A percentile compares a stretch with the other conserved stretches of the same genome.
Conservation (phyloP, 2,888 invertebrate species). For the Escarpia spicata region DNA sequence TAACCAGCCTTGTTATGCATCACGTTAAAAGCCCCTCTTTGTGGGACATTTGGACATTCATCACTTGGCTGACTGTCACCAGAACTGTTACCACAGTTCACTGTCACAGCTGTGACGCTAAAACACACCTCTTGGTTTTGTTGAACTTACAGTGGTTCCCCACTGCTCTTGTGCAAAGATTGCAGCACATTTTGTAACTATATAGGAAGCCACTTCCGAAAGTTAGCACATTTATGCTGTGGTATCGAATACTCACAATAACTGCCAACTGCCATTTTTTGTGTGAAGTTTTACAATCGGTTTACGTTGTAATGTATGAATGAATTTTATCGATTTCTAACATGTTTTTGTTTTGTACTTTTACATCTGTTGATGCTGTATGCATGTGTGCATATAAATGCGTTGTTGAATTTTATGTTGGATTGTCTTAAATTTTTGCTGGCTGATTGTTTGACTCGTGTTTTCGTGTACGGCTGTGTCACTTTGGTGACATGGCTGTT, state of each 20-base stretch:
- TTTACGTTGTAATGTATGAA: background rate
- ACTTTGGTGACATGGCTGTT: background rate
- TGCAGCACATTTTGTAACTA: background rate
- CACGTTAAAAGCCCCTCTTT: background rate
- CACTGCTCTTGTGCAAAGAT: background rate
- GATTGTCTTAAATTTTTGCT: constrained; percentile 9
- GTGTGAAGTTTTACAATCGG: background rate
- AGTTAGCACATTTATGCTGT: background rate
- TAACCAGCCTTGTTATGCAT: background rate
- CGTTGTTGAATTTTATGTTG: constrained; percentile 14
- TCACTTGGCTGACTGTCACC: background rate
- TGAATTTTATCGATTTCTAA: background rate
- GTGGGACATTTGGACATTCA: background rate
- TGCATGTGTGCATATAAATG: background rate
- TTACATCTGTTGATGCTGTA: background rate
- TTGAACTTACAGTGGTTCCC: background rate
- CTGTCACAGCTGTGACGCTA: background rate
- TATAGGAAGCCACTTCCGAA: background rate
- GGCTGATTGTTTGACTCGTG: background rate
- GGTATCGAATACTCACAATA: background rate
- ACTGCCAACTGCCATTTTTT: background rate
- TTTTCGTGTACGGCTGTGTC: background rate
- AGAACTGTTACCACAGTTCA: background rate
- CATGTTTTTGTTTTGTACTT: constrained; percentile 6
- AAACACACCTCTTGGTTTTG: background rate